These are phyloP conservation scores for Acanthococcus lagerstroemiae DNA, from an alignment of 2,888 invertebrate genomes.

Conservation along the genomic window DNA sequence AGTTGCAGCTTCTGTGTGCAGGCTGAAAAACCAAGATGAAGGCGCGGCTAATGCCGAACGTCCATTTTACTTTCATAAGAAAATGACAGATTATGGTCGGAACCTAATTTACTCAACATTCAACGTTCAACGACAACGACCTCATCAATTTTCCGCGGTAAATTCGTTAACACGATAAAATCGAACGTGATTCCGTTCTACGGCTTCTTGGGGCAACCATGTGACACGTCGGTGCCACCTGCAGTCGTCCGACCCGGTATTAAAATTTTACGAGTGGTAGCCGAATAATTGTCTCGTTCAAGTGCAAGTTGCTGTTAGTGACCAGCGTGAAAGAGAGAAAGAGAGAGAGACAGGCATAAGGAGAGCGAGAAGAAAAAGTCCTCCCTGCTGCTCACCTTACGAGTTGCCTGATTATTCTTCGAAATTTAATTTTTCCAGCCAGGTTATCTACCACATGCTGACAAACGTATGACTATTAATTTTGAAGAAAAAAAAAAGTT, in stretches of 20 bases:
- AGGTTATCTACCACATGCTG: slow-evolving; percentile 24
- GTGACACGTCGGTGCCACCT: slow-evolving; percentile 22
- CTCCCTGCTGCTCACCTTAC: slow-evolving; percentile 26
- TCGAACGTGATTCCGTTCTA: not conserved
- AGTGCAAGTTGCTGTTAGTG: slow-evolving; percentile 10
- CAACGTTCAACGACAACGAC: too few relatives aligned
- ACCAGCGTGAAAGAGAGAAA: too few relatives aligned
- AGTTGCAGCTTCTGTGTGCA: too few relatives aligned
- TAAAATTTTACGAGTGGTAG: slow-evolving; percentile 24
- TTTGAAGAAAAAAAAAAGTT: slow-evolving; percentile 4
- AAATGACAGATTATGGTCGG: too few relatives aligned
- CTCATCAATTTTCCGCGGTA: not conserved
- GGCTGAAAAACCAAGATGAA: too few relatives aligned
- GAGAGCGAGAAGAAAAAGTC: slow-evolving; percentile 6
- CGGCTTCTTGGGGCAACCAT: too few relatives aligned
- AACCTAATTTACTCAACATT: too few relatives aligned
- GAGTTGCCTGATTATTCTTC: slow-evolving; percentile 26
- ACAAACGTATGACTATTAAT: slow-evolving; percentile 21
- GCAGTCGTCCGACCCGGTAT: slow-evolving; percentile 15
- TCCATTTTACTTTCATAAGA: too few relatives aligned
- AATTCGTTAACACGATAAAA: not conserved
- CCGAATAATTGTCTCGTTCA: slow-evolving; percentile 24
- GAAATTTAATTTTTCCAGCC: slow-evolving; percentile 23
- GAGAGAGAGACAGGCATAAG: too few relatives aligned
- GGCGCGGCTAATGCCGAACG: too few relatives aligned